Evolutionary conservation across 1,140 invertebrate species (phyloP), one percentile per base, ranked within the genome.

Genomic region (Dryas iulia): DNA sequence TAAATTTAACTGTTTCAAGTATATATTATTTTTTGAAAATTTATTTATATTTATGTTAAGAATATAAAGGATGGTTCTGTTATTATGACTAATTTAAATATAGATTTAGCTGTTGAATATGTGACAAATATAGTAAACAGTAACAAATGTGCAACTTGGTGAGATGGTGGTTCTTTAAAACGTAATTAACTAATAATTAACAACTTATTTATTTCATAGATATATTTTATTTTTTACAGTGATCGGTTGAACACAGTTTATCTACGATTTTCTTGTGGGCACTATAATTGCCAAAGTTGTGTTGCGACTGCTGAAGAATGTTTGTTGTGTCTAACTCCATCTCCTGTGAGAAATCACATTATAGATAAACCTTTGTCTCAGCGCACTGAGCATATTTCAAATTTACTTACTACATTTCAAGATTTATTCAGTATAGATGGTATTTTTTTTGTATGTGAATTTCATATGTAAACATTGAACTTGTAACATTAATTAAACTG

Each of bases 391-490:
- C 72, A 90, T 81, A 75, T 74, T 30, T 66, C 67, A 39, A 59
- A 72, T 35, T 70, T 90, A 11, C 62, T 84, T 39, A 76, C 64
- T 59, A 25, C 69, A 30, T 88, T 79, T 74, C 77, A 87, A 77
- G 74, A 84, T 18, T 59, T 76, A 23, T 90, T 89, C 76, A 69
- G 81, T 52, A 62, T 82, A 39, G 77, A 87, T 82, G 87, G 88
- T 87, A 81, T 35, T 24, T 30, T 35, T 0, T 52, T 14, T 47
- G 10, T 24, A 26, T 47, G 1, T 10, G 39, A 26, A 18, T 28
- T 11, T 21, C 10, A 12, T 25, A 47, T 24, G 7, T 60, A 31
- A 12, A 59, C 2, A 11, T 60, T 39, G 33, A 2, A 47, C 8
- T 14, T 47, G 18, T 6, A 21, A 47, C 14, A 47, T 8, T 7